A percentile compares a stretch with the other conserved stretches of the same genome.
Conservation (phyloP, 2,113 vertebrate genomes). For the Choloepus hoffmanni region DNA sequence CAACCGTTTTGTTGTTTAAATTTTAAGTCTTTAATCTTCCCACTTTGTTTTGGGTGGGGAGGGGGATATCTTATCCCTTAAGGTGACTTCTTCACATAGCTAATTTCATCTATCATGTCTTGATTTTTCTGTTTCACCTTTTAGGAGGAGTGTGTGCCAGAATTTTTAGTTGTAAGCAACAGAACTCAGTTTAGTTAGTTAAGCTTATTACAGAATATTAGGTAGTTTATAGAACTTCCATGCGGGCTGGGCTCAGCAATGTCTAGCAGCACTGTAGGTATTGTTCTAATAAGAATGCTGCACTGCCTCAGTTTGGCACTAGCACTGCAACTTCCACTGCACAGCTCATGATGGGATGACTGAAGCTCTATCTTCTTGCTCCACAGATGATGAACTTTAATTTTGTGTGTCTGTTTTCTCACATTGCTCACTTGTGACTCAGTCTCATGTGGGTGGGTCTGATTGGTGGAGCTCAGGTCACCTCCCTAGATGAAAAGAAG, state of each 20-base stretch:
- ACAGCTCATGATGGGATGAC: background rate
- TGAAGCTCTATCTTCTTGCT: background rate
- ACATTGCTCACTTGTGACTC: background rate
- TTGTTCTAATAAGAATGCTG: background rate
- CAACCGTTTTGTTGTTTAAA: background rate
- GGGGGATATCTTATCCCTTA: background rate
- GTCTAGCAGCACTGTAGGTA: background rate
- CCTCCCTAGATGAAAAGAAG: background rate
- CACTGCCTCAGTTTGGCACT: background rate
- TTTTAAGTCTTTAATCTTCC: background rate
- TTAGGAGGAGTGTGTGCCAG: background rate
- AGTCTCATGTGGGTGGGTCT: background rate
- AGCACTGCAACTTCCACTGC: background rate
- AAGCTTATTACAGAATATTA: background rate
- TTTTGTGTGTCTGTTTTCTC: conserved; percentile 22
- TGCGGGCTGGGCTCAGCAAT: background rate
- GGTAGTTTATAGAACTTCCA: background rate
- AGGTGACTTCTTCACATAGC: background rate
- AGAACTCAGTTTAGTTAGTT: background rate
- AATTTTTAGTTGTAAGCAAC: conserved; percentile 38
- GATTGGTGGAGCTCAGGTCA: background rate
- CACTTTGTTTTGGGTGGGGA: background rate
- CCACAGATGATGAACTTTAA: background rate
- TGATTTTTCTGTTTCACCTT: conserved; percentile 31
- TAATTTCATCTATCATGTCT: background rate